phyloP scores from a whole-genome alignment of 2,888 invertebrate species.

The Uropetala carovei region DNA sequence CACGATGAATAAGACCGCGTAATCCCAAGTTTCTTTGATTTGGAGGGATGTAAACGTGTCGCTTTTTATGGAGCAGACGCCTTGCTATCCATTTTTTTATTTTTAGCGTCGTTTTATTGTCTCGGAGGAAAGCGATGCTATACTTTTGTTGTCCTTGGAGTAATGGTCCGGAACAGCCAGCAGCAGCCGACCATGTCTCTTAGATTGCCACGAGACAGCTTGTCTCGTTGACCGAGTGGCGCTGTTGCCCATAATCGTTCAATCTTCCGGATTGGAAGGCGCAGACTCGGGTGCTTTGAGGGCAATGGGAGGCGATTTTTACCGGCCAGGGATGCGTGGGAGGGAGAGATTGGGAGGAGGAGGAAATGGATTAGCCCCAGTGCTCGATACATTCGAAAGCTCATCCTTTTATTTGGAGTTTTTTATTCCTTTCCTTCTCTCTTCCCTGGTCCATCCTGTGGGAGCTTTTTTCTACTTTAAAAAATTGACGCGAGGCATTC shows the following conservation, averaged over 20 bases:
- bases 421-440: not conserved
- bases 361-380: conserved; percentile 56
- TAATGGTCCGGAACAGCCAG: not conserved
- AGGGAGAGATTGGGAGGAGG: not conserved
- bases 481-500: too few species aligned
- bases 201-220: not conserved
- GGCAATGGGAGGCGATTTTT: conserved; percentile 9
- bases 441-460: not conserved
- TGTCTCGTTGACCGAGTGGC: not conserved
- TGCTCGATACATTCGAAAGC: conserved; percentile 38
- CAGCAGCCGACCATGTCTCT: not conserved
- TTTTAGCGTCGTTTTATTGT: not conserved
- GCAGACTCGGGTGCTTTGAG: not conserved
- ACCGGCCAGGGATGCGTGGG: not conserved
- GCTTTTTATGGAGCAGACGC: not conserved
- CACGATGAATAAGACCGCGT: not conserved
- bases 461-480: not conserved
- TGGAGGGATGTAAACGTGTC: not conserved
- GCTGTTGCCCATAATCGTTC: not conserved
- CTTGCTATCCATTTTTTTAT: not conserved
- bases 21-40: not conserved
- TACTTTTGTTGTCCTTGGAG: not conserved
- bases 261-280: not conserved
- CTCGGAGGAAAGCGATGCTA: not conserved
- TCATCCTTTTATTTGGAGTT: conserved; percentile 5